Percentiles rank a stretch among this genome's conserved stretches.
Conservation (phyloP, 2,113 vertebrate species). For the Phyllostomus discolor region DNA sequence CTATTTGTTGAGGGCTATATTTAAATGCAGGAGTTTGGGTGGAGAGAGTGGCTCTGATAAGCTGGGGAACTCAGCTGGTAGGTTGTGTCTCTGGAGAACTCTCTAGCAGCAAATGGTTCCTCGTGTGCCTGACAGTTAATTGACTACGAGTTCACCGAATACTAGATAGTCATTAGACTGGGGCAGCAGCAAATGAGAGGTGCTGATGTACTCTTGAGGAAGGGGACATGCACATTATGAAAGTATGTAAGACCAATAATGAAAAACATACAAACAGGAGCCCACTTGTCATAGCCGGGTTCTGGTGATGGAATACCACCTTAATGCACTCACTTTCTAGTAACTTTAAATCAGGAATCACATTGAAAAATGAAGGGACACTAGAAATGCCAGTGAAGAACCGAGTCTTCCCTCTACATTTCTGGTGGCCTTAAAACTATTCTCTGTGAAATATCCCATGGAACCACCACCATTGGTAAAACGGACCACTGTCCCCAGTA, state of each 20-base stretch:
- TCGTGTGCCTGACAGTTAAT: not conserved
- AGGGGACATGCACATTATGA: not conserved
- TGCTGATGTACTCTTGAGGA: not conserved
- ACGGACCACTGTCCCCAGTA: not conserved
- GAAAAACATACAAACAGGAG: rapidly evolving
- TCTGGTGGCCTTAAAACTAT: not conserved
- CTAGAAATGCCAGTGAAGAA: not conserved
- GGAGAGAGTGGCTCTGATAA: not conserved
- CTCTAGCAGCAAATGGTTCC: not conserved
- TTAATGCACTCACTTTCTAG: not conserved
- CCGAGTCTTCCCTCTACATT: not conserved
- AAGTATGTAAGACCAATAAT: not conserved
- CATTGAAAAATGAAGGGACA: not conserved
- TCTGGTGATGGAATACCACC: rapidly evolving
- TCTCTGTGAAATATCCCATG: not conserved
- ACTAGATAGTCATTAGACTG: not conserved
- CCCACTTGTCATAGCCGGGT: not conserved
- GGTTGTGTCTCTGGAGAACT: not conserved
- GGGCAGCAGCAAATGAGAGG: not conserved
- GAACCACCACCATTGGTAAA: not conserved
- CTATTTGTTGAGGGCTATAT: not conserved
- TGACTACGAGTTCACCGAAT: not conserved
- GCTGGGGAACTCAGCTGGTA: not conserved
- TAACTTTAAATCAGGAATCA: not conserved
- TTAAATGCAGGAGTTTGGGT: not conserved